A percentile compares a stretch with the other conserved stretches of the same genome.
Evolutionary conservation across 2,888 invertebrate species (phyloP).

Genomic region (Lasioglossum vierecki): DNA sequence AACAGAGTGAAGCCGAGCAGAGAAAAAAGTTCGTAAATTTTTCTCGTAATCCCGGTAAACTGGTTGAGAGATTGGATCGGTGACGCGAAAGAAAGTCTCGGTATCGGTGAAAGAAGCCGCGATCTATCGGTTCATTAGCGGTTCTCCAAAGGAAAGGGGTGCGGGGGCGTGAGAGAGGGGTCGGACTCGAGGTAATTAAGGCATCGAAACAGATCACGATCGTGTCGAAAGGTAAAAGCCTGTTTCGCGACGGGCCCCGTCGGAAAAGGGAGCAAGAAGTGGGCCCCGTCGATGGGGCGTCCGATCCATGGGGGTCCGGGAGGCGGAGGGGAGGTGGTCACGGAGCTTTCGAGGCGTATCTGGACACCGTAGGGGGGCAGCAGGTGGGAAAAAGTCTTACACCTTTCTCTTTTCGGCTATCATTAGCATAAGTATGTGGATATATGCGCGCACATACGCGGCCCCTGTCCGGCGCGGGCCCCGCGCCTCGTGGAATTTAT

Average conservation of each 20-base stretch:
- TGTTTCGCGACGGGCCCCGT: slow-evolving; percentile 43
- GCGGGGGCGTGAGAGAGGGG: background rate
- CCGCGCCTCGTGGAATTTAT: slow-evolving; percentile 75
- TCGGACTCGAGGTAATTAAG: slow-evolving; percentile 56
- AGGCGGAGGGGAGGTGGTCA: background rate
- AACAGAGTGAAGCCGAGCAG: background rate
- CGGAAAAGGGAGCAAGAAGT: slow-evolving; percentile 34
- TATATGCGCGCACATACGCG: slow-evolving; percentile 63
- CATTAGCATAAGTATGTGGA: slow-evolving; percentile 81
- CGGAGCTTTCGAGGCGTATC: slow-evolving; percentile 37
- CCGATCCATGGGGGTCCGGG: slow-evolving; percentile 21
- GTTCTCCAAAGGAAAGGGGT: background rate
- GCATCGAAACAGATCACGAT: slow-evolving; percentile 55
- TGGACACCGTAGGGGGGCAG: slow-evolving; percentile 66
- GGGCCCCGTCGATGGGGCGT: slow-evolving; percentile 15
- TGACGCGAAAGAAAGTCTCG: slow-evolving; percentile 3
- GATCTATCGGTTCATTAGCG: slow-evolving; percentile 11
- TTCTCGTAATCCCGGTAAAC: background rate
- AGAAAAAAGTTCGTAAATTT: background rate
- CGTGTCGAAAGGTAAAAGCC: slow-evolving; percentile 62
- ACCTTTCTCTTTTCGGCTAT: slow-evolving; percentile 74
- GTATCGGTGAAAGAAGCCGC: background rate
- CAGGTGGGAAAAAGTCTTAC: slow-evolving; percentile 79
- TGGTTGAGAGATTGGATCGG: background rate
- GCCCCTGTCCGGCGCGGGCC: slow-evolving; percentile 61